Base-by-base conservation (phyloP, 1,140 invertebrate genomes). In the Sinella curviseta region DNA sequence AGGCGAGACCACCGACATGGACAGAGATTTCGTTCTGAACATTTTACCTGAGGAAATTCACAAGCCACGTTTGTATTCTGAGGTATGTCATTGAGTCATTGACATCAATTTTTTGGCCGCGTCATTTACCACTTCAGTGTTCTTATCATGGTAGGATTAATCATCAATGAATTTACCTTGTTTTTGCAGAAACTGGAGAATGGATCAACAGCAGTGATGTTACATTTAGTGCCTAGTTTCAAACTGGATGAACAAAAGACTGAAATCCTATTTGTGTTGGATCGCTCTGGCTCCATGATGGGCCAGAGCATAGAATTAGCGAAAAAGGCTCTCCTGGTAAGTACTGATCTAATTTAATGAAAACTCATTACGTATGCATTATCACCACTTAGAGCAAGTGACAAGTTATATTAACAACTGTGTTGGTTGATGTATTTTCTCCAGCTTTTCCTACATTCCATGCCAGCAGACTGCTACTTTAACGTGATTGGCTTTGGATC, bases 281-380 rank as follows among this genome's bases (percentile, higher is more conserved):
- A 86, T 81, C 67, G 85, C 1, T 75, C 84, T 33, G 86, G 84
- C 39, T 85, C 86, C 28, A 86, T 87, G 84, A 31, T 14, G 17
- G 84, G 85, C 17, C 20, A 35, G 14, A 82, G 81, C 28, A 86
- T 86, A 16, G 31, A 74, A 28, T 77, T 77, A 73, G 86, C 85
- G n/a, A 85, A 83, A 74, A 80, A 85, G 24, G 85, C 85, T 0
- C 83, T 87, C 55, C 81, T 80, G 30, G 81, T 81, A 76, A 80
- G 1, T 57, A 77, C n/a, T n/a, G n/a, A n/a, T n/a, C n/a, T n/a
- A 39, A 31, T 79, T 17, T 33, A 12, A 79, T 55, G 2, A 60
- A 54, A 48, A 54, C n/a, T 35, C 24, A 24, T 17, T n/a, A n/a
- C n/a, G 8, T 26, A 26, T 16, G n/a, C n/a, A n/a, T n/a, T n/a